Percentiles rank a stretch among this genome's conserved stretches.
Evolutionary conservation across 1,140 invertebrate species (phyloP).

Genomic region (Papilio glaucus): DNA sequence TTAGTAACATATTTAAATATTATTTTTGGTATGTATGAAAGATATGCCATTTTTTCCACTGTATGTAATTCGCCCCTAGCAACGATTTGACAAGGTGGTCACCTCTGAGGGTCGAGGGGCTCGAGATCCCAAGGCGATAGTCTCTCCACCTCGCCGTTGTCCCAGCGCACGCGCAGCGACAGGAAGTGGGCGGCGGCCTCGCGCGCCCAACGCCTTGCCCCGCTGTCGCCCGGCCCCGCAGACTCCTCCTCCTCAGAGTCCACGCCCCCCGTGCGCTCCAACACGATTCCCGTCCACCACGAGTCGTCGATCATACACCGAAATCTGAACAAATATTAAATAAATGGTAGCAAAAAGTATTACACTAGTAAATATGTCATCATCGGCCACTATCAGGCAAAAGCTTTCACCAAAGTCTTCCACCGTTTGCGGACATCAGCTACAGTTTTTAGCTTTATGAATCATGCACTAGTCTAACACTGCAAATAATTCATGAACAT

Average conservation of each 20-base stretch:
- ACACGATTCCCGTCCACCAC: conserved; percentile 94
- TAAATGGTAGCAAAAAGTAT: background rate
- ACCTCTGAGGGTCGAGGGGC: conserved; percentile 90
- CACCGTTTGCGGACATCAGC: too few species aligned
- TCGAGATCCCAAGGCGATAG: conserved; percentile 99
- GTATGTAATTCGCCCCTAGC: too few species aligned
- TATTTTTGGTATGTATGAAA: too few species aligned
- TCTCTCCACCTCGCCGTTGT: conserved; percentile 95
- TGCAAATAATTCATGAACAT: too few species aligned
- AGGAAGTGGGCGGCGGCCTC: conserved; percentile 84
- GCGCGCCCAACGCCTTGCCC: conserved; percentile 40
- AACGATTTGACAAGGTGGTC: too few species aligned
- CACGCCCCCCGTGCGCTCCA: conserved; percentile 51
- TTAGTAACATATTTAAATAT: too few species aligned
- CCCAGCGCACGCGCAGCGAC: conserved; percentile 96
- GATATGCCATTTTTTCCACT: too few species aligned
- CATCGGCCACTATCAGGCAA: too few species aligned
- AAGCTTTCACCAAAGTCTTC: too few species aligned
- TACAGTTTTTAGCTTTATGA: too few species aligned
- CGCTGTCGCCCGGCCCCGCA: conserved; percentile 41
- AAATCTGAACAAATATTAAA: conserved; percentile 83
- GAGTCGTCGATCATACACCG: conserved; percentile 97
- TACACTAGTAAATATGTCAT: too few species aligned
- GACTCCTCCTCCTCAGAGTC: conserved; percentile 92
- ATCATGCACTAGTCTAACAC: too few species aligned